Percentiles rank a stretch among this genome's conserved stretches.
Evolutionary conservation across 2,113 vertebrate genomes (phyloP).

Genomic region (Chloebia gouldiae): DNA sequence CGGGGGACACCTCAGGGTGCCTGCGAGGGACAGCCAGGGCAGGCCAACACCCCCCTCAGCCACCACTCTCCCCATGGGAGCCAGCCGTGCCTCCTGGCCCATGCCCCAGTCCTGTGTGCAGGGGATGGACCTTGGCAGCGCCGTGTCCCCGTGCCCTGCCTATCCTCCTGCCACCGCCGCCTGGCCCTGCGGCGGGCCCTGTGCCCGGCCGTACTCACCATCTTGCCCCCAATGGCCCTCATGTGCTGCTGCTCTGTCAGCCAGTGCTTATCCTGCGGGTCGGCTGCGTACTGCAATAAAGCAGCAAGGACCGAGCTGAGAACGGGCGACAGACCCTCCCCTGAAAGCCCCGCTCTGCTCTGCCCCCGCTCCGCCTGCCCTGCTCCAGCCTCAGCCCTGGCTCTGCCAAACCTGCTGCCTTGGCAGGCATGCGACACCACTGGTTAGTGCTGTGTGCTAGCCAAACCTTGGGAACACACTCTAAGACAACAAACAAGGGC

Average conservation of each 20-base stretch:
- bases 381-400: background rate
- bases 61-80: accelerated
- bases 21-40: accelerated
- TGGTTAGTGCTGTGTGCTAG: background rate
- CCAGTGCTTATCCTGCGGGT: slow-evolving; percentile 98
- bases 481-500: accelerated
- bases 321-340: background rate
- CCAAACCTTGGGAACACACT: background rate
- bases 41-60: accelerated
- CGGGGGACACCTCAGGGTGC: background rate
- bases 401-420: accelerated
- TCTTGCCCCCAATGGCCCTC: slow-evolving; percentile 97
- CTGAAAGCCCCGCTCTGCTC: background rate
- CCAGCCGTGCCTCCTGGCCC: background rate
- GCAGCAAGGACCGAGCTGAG: slow-evolving; percentile 40
- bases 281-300: slow-evolving; percentile 88
- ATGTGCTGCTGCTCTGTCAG: slow-evolving; percentile 95
- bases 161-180: background rate
- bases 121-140: background rate
- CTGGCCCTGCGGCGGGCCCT: background rate
- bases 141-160: background rate
- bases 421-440: accelerated
- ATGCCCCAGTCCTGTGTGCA: accelerated
- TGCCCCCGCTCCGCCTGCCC: background rate
- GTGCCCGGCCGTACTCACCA: slow-evolving; percentile 78